These are phyloP conservation scores for Crocidura indochinensis DNA, from an alignment of 2,797 vertebrate species.

Conservation along the genomic window DNA sequence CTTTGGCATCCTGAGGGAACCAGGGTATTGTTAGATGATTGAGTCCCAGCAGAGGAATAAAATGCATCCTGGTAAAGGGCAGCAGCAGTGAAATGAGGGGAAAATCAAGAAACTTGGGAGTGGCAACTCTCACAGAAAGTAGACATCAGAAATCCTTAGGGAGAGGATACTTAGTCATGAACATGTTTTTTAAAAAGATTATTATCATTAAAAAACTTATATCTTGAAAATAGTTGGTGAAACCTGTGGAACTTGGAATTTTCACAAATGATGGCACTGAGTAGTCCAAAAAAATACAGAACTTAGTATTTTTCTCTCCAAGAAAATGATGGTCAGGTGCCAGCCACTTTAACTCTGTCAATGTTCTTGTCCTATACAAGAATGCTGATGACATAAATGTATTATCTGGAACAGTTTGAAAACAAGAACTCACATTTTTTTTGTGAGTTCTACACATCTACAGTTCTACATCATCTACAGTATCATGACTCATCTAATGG, in stretches of 20 bases:
- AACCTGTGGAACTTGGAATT: neutral
- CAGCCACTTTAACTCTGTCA: neutral
- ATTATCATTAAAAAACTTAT: constrained; percentile 25
- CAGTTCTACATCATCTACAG: too few relatives aligned
- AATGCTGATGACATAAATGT: too few relatives aligned
- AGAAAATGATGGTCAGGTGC: neutral
- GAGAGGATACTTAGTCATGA: neutral
- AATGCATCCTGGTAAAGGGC: neutral
- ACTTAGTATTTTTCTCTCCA: neutral
- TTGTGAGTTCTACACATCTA: too few relatives aligned
- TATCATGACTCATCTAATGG: neutral
- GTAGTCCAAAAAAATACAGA: neutral
- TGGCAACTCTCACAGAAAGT: neutral
- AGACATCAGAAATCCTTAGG: neutral
- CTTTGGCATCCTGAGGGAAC: neutral
- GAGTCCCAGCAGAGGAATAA: neutral
- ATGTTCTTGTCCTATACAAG: neutral
- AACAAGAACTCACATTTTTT: neutral
- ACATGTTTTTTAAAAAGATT: neutral
- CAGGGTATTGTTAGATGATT: neutral
- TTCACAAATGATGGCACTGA: constrained; percentile 7
- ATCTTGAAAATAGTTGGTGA: constrained; percentile 46
- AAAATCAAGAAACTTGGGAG: neutral
- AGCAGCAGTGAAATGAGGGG: neutral
- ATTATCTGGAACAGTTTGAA: neutral